Evolutionary conservation across 2,797 vertebrate genomes (phyloP), one percentile per base, ranked within the genome.

Genomic region (Limosa lapponica): DNA sequence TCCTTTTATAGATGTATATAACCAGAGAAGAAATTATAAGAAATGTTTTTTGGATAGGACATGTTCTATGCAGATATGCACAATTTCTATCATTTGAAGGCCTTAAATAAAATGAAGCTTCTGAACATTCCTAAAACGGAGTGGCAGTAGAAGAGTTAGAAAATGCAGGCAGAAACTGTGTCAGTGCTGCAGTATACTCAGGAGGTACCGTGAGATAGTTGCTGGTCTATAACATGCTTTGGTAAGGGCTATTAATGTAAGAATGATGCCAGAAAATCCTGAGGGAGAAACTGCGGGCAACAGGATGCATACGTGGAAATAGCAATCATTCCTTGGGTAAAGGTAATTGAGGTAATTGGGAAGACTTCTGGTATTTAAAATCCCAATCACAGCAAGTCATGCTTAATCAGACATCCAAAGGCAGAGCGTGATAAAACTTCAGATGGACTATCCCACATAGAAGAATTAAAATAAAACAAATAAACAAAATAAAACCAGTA

Each of bases 261-360:
- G 54, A 52, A 57, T 15, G 79, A 79, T 86, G 82, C 61, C 77
- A 94, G 82, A 84, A 89, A 79, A 95, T 73, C 73, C 92, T 52
- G 86, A 90, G 88, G 83, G 89, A 85, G 82, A 95, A 95, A 84
- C 77, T 90, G 86, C 0, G 17, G 92, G 67, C 77, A 89, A 90
- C 90, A 96, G 94, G 93, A 96, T 90, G 81, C 0, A 0, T 72
- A 85, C 80, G 83, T 97, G 95, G 93, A 96, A 96, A 96, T 95
- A 92, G 88, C 95, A 92, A 34, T 92, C 90, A 93, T 95, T 95
- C 90, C 83, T 82, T 52, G n/a, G 86, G 77, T 51, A 92, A 75
- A 84, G 86, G 43, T 96, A 95, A 97, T 95, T 82, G 70, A 72
- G 72, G 49, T 83, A 96, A 96, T 91, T 94, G 49, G 64, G 75